phyloP scores from a whole-genome alignment of 2,113 vertebrate genomes.

The Rhinogobius similis region DNA sequence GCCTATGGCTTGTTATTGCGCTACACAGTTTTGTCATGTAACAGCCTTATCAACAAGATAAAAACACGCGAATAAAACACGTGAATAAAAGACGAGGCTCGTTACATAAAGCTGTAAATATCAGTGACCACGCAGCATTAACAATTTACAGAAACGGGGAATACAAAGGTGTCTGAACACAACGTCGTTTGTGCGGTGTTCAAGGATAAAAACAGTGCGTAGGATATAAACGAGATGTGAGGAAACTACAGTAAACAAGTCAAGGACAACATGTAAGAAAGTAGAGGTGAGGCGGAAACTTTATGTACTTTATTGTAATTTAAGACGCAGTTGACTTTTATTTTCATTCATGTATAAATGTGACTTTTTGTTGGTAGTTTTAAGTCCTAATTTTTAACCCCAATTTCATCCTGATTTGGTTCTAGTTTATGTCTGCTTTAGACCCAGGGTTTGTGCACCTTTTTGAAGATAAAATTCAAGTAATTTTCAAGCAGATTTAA shows the following conservation, averaged over 20 bases:
- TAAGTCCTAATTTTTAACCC: too few relatives aligned
- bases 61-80: neutral
- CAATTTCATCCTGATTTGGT: too few relatives aligned
- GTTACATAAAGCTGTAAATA: neutral
- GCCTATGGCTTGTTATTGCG: too few relatives aligned
- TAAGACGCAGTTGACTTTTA: too few relatives aligned
- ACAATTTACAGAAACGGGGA: neutral
- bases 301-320: too few relatives aligned
- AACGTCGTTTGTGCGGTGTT: neutral
- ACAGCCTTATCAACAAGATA: neutral
- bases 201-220: neutral
- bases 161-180: neutral
- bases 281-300: too few relatives aligned
- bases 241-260: neutral
- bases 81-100: neutral
- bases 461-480: too few relatives aligned
- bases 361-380: too few relatives aligned
- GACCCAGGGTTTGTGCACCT: too few relatives aligned
- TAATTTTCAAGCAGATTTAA: too few relatives aligned
- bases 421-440: too few relatives aligned
- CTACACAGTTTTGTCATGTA: neutral
- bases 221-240: neutral
- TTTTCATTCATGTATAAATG: too few relatives aligned
- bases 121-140: neutral
- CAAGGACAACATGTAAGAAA: neutral